Conservation (phyloP, 2,888 invertebrate genomes). For the Mesorhabditis sp. region DNA sequence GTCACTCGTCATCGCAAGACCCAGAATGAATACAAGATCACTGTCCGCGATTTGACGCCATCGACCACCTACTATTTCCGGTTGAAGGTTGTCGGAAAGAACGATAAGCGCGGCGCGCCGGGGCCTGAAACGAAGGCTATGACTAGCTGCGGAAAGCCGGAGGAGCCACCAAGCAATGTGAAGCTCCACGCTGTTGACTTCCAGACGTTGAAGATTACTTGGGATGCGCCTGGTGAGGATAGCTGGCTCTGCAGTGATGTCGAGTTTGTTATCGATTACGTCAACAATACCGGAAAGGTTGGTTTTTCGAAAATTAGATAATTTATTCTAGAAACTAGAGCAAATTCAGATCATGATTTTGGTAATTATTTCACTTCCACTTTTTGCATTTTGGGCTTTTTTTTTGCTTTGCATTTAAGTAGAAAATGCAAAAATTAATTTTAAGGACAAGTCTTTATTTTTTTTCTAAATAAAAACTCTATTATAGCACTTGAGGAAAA, state of each 20-base stretch:
- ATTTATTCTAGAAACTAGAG: conserved; percentile 13
- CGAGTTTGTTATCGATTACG: conserved; percentile 52
- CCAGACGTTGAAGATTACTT: conserved; percentile 47
- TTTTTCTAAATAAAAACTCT: too few species aligned
- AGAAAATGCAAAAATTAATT: too few species aligned
- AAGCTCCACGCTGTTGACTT: conserved; percentile 51
- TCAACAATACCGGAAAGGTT: conserved; percentile 46
- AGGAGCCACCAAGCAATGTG: conserved; percentile 48
- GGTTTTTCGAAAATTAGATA: conserved; percentile 9
- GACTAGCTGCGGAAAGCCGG: conserved; percentile 56
- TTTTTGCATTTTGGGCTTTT: too few species aligned
- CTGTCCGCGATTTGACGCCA: conserved; percentile 49
- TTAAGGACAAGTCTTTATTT: too few species aligned
- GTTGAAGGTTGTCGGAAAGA: conserved; percentile 54
- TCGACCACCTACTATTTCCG: conserved; percentile 59
- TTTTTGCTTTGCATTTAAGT: too few species aligned
- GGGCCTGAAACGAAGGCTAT: conserved; percentile 55
- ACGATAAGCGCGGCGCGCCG: conserved; percentile 55
- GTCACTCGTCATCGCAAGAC: conserved; percentile 47
- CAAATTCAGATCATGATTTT: too few species aligned
- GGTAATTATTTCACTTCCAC: too few species aligned
- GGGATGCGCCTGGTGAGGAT: conserved; percentile 51
- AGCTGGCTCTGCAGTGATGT: conserved; percentile 56
- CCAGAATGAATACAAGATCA: conserved; percentile 46
- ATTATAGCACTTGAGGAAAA: too few species aligned